Percentiles rank a stretch among this genome's conserved stretches.
phyloP scores from a whole-genome alignment of 2,113 vertebrate species.

The Haemorhous mexicanus region DNA sequence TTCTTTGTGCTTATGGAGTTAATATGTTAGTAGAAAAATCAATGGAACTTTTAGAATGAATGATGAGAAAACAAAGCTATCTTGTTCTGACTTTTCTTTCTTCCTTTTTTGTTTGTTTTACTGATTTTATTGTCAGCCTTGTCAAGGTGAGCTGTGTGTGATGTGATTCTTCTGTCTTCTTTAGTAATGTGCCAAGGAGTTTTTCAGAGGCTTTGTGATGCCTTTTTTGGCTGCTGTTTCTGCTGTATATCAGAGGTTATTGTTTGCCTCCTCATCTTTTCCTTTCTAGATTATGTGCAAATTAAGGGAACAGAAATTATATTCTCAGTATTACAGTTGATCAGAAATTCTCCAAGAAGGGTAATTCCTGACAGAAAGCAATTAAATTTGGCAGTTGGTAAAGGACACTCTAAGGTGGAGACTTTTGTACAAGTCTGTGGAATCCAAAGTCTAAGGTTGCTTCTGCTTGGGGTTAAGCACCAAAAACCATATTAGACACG shows the following conservation, averaged over 20 bases:
- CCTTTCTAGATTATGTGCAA: not conserved
- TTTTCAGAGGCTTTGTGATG: not conserved
- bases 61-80: not conserved
- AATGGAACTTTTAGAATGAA: not conserved
- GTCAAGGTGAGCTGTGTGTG: not conserved
- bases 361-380: not conserved
- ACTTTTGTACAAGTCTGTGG: not conserved
- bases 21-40: not conserved
- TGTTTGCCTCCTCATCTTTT: not conserved
- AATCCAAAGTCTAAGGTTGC: not conserved
- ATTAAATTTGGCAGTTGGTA: not conserved
- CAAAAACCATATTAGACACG: not conserved
- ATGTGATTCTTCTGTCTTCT: not conserved
- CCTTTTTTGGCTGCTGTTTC: not conserved
- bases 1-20: not conserved
- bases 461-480: not conserved
- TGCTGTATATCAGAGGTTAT: not conserved
- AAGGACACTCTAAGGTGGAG: not conserved
- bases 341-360: not conserved
- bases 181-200: not conserved
- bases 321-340: not conserved
- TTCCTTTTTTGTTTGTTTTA: not conserved
- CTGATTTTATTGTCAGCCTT: not conserved
- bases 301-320: not conserved
- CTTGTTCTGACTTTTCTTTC: not conserved